Percentiles rank a stretch among this genome's conserved stretches.
phyloP scores from a whole-genome alignment of 2,888 invertebrate genomes.

The Andrena dorsata region DNA sequence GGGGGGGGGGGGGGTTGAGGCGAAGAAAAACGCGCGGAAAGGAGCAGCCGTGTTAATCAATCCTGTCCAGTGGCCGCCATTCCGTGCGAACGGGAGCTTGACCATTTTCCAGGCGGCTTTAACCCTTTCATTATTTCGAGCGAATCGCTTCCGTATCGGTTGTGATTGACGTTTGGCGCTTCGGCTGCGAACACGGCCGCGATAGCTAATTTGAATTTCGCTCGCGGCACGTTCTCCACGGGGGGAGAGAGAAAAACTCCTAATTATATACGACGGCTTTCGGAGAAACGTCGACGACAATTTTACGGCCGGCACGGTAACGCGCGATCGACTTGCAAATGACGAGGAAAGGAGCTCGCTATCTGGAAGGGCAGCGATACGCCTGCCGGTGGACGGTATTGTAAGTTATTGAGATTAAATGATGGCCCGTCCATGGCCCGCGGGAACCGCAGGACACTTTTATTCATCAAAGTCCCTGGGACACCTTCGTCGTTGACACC shows the following conservation, averaged over 20 bases:
- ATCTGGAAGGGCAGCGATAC: slow-evolving; percentile 49
- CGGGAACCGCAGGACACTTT: slow-evolving; percentile 59
- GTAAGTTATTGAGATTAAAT: slow-evolving; percentile 73
- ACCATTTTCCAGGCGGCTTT: slow-evolving; percentile 59
- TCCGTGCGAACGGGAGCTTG: slow-evolving; percentile 31
- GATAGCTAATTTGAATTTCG: slow-evolving; percentile 57
- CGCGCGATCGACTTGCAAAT: slow-evolving; percentile 70
- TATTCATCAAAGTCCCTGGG: slow-evolving; percentile 66
- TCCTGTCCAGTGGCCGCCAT: slow-evolving; percentile 45
- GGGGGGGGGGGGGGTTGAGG: slow-evolving; percentile 11
- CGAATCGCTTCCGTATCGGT: slow-evolving; percentile 60
- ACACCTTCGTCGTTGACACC: slow-evolving; percentile 71
- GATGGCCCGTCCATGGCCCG: slow-evolving; percentile 56
- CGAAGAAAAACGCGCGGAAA: slow-evolving; percentile 42
- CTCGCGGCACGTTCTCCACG: slow-evolving; percentile 44
- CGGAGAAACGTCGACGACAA: slow-evolving; percentile 55
- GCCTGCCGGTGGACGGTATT: slow-evolving; percentile 59
- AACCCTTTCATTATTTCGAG: slow-evolving; percentile 68
- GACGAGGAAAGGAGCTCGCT: slow-evolving; percentile 16
- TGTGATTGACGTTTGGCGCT: slow-evolving; percentile 54
- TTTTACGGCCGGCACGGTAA: slow-evolving; percentile 25
- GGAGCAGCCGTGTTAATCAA: slow-evolving; percentile 56
- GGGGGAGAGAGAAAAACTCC: slow-evolving; percentile 57
- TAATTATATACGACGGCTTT: slow-evolving; percentile 67
- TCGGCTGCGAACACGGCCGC: slow-evolving; percentile 25